A percentile compares a stretch with the other conserved stretches of the same genome.
Evolutionary conservation across 2,888 invertebrate genomes (phyloP).

Genomic region (Leptarthrus brevirostris): DNA sequence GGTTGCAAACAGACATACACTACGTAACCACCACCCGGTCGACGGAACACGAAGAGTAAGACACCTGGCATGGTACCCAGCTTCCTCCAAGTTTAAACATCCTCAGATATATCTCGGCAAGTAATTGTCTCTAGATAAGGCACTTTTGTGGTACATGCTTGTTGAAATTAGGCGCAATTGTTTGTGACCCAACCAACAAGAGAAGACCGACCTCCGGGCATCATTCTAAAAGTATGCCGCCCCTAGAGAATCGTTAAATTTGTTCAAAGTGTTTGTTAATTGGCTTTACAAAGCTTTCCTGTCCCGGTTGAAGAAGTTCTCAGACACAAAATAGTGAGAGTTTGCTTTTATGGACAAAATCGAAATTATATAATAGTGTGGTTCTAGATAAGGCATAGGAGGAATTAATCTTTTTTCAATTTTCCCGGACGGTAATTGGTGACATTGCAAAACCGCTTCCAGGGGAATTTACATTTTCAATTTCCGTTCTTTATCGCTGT

Average conservation of each 20-base stretch:
- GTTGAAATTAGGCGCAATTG: slow-evolving; percentile 39
- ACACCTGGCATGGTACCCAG: slow-evolving; percentile 14
- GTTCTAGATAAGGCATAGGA: background rate
- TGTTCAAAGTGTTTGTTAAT: slow-evolving; percentile 43
- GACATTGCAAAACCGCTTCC: background rate
- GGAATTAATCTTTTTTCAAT: background rate
- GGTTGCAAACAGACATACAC: background rate
- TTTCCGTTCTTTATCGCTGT: background rate
- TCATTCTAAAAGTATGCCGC: background rate
- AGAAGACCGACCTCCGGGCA: background rate
- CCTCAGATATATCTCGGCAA: slow-evolving; percentile 10
- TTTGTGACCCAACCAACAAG: slow-evolving; percentile 32
- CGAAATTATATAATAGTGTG: slow-evolving; percentile 18
- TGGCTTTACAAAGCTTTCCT: background rate
- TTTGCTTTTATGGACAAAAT: background rate
- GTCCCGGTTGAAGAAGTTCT: background rate
- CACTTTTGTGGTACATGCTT: slow-evolving; percentile 19
- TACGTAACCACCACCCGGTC: background rate
- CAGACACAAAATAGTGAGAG: background rate
- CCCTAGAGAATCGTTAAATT: slow-evolving; percentile 29
- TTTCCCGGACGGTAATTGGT: background rate
- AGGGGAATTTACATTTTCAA: background rate
- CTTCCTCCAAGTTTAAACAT: background rate
- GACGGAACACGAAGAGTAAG: background rate
- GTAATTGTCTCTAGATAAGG: slow-evolving; percentile 39